phyloP scores from a whole-genome alignment of 2,113 vertebrate species.

The Anguilla rostrata region DNA sequence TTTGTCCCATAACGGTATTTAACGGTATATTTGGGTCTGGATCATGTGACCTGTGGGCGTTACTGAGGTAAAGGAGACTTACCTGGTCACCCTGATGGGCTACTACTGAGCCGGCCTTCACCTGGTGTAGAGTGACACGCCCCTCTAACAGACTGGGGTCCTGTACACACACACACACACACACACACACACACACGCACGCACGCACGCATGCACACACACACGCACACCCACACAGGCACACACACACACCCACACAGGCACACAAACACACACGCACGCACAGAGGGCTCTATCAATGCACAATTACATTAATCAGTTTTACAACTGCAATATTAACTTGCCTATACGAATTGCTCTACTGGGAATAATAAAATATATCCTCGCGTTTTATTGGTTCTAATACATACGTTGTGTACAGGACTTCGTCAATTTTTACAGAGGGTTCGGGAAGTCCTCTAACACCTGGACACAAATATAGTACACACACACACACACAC shows the following conservation, averaged over 20 bases:
- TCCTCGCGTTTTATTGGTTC: no score
- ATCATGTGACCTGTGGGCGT: neutral
- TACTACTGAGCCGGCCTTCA: constrained; percentile 82
- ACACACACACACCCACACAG: neutral
- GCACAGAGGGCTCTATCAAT: neutral
- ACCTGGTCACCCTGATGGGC: constrained; percentile 93
- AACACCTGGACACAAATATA: no score
- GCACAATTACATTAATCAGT: no score
- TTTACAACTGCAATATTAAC: no score
- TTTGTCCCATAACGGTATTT: no score
- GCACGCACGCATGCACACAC: neutral
- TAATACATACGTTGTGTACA: no score
- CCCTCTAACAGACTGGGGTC: constrained; percentile 78
- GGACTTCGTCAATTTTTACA: no score
- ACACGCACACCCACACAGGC: neutral
- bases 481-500: neutral
- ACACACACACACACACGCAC: no score
- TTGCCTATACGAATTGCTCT: no score
- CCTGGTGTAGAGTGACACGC: constrained; percentile 83
- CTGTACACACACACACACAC: constrained; percentile 57
- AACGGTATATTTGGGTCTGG: no score
- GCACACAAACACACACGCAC: neutral
- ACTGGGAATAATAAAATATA: no score
- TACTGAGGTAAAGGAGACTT: constrained; percentile 24
- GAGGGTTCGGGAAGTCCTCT: no score